A percentile compares a stretch with the other conserved stretches of the same genome.
These are phyloP conservation scores for Cliona cf. orientalis DNA, from an alignment of 37 sponge, comb jelly and placozoan species.

Conservation along the genomic window DNA sequence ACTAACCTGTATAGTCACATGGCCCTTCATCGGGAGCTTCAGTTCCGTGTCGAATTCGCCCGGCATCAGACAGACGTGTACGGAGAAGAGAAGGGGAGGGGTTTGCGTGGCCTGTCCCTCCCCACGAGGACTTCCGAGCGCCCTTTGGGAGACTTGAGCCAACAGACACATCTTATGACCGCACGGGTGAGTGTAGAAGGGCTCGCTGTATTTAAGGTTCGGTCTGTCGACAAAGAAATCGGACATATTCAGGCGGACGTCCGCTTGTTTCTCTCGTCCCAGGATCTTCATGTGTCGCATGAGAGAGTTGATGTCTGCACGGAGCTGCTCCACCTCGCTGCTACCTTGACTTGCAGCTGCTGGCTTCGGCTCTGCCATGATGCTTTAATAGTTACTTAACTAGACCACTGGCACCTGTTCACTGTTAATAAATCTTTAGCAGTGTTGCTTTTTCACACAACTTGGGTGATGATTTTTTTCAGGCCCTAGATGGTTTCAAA, in stretches of 20 bases:
- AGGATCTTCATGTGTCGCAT: constrained; percentile 7
- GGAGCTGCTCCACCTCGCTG: not conserved
- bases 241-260: not conserved
- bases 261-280: not conserved
- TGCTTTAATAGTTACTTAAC: too few relatives aligned
- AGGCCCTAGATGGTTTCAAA: too few relatives aligned
- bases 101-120: too few relatives aligned
- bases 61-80: constrained; percentile 1
- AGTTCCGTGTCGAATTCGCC: constrained; percentile 15
- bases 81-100: not conserved
- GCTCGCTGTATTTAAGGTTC: constrained; percentile 1
- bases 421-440: too few relatives aligned
- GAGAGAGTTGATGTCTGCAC: not conserved
- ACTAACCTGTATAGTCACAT: constrained; percentile 3
- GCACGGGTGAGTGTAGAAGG: constrained; percentile 16
- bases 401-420: too few relatives aligned
- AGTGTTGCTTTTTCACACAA: too few relatives aligned
- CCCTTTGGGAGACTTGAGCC: too few relatives aligned
- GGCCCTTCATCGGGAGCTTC: not conserved
- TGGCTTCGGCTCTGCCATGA: not conserved
- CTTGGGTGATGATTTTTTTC: too few relatives aligned
- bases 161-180: constrained; percentile 10
- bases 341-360: not conserved
- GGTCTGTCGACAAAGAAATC: not conserved
- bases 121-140: too few relatives aligned